Conservation (phyloP, 35 echinoderm and acorn worm species). For the Ptychodera flava region DNA sequence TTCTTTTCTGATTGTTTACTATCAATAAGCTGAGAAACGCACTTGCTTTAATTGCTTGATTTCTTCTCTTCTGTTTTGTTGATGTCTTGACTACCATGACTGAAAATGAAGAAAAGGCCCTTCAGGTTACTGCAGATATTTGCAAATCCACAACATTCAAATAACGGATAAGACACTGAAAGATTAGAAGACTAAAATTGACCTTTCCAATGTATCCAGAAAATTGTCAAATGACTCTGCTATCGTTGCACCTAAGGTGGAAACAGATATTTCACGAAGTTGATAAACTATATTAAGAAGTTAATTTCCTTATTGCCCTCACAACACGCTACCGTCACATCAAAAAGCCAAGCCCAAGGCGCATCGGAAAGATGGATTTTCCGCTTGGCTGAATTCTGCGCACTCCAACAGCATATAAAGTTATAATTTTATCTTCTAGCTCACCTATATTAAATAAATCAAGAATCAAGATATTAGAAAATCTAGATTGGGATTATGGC, state of each 20-base stretch:
- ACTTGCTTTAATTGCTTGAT: too few relatives aligned
- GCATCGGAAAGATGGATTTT: neutral
- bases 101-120: too few relatives aligned
- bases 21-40: too few relatives aligned
- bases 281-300: neutral
- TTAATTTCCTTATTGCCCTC: slow-evolving; percentile 1
- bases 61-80: too few relatives aligned
- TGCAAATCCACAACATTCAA: too few relatives aligned
- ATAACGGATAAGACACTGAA: too few relatives aligned
- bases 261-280: neutral
- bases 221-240: too few relatives aligned
- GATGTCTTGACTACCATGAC: too few relatives aligned
- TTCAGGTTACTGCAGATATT: too few relatives aligned
- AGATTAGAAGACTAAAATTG: too few relatives aligned
- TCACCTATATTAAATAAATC: neutral
- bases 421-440: neutral
- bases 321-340: neutral
- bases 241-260: neutral
- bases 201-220: too few relatives aligned
- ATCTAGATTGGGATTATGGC: neutral
- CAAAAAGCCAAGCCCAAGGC: neutral
- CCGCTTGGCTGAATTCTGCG: neutral
- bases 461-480: neutral
- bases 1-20: too few relatives aligned
- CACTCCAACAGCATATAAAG: neutral